Evolutionary conservation across 2,113 vertebrate genomes (phyloP), one percentile per base, ranked within the genome.

Genomic region (zebrafish (Danio rerio)): DNA sequence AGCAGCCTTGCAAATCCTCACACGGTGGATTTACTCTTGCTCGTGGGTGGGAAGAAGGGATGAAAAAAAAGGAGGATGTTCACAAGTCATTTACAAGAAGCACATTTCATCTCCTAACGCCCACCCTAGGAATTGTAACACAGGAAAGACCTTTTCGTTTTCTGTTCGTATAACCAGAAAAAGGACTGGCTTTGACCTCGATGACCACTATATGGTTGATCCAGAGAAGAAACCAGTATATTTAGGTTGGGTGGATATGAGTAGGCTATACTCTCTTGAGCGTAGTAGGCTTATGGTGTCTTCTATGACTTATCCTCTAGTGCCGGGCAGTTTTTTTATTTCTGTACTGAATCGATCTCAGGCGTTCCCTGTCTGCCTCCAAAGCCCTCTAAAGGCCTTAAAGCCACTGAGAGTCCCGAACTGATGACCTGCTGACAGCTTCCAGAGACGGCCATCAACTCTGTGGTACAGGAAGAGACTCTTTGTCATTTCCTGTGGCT

Each of bases 81-180:
- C 58, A 52, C 75, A 63, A 78, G 59, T 40, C 59, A 50, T 78
- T 78, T 78, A 78, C 75, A 78, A 78, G 75, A 59, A 59, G 73
- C 43, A 45, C 20, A 52, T 50, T 78, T 63, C 12, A 4, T 62
- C 49, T 78, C 31, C 75, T n/a, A 63, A 78, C 18, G 12, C 74
- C 74, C 58, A 77, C 74, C 75, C 52, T 20, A 11, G 59, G 20
- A 63, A n/a, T 40, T 61, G 20, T 40, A 78, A 40, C 20, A 5
- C 7, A 52, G 45, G 45, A 21, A 16, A 78, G 13, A 52, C 18
- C 9, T 40, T 78, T 63, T 21, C 13, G 31, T 63, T n/a, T 16
- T 49, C 74, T n/a, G 58, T 49, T 31, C 11, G 0, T 12, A 45
- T 18, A 45, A 13, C 15, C 5, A 58, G 11, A 73, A 43, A 4